Percentiles rank a stretch among this genome's conserved stretches.
These are phyloP conservation scores for Apus apus DNA, from an alignment of 2,113 vertebrate genomes.

Conservation along the genomic window DNA sequence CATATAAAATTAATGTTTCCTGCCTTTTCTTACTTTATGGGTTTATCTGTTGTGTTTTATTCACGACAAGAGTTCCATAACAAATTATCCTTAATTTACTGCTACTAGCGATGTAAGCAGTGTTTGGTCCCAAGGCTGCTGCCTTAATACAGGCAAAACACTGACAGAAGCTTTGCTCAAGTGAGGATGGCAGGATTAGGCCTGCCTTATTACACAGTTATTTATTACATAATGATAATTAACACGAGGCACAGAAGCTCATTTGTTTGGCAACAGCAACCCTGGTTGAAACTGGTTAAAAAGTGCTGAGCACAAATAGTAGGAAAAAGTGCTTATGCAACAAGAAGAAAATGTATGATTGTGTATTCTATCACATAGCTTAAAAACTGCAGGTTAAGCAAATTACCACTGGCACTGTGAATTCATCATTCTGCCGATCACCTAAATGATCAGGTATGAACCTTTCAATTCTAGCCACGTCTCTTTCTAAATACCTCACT, in stretches of 20 bases:
- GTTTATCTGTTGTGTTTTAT: background rate
- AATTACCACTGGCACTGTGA: conserved; percentile 65
- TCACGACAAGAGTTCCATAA: conserved; percentile 23
- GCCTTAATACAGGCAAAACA: background rate
- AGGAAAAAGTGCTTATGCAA: conserved; percentile 52
- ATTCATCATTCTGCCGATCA: conserved; percentile 65
- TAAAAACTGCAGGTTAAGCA: conserved; percentile 78
- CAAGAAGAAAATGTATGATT: conserved; percentile 65
- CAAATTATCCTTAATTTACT: conserved; percentile 45
- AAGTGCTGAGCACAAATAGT: conserved; percentile 51
- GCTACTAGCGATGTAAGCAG: background rate
- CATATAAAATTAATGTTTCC: background rate
- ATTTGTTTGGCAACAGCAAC: conserved; percentile 46
- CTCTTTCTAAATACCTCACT: conserved; percentile 73
- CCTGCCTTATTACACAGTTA: conserved; percentile 24
- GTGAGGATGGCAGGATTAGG: background rate
- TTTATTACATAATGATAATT: conserved; percentile 57
- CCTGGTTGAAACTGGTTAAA: background rate
- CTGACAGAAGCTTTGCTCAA: background rate
- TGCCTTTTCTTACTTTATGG: background rate
- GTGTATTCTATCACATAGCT: conserved; percentile 65
- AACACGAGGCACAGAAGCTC: conserved; percentile 2
- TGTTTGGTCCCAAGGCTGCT: background rate
- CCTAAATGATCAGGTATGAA: conserved; percentile 71
- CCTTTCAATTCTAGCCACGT: conserved; percentile 60